These are phyloP conservation scores for Tridacna gigas DNA, from an alignment of 2,888 invertebrate genomes.

Conservation along the genomic window DNA sequence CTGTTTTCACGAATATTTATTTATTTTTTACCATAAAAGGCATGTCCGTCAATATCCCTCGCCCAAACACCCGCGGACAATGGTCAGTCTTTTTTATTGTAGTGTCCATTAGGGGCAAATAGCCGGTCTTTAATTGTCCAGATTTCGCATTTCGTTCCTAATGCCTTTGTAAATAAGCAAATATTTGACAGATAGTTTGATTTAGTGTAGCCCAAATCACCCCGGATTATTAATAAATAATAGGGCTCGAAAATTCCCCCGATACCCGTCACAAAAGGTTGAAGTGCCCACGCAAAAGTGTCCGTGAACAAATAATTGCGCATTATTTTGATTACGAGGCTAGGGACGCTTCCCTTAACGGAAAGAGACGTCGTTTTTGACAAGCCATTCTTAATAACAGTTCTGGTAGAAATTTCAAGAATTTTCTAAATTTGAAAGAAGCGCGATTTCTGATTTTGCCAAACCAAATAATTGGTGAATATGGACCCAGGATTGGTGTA, in stretches of 20 bases:
- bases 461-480: too few species aligned
- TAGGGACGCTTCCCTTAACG: too few species aligned
- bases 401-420: too few species aligned
- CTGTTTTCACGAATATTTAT: not conserved
- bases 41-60: too few species aligned
- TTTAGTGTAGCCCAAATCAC: slow-evolving; percentile 21
- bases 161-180: slow-evolving; percentile 29
- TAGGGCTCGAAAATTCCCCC: not conserved
- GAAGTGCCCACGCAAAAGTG: not conserved
- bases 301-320: not conserved
- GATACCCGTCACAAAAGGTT: not conserved
- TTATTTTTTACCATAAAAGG: too few species aligned
- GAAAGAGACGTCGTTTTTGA: too few species aligned
- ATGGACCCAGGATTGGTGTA: too few species aligned
- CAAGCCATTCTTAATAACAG: too few species aligned
- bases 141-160: slow-evolving; percentile 28
- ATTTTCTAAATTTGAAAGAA: too few species aligned
- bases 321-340: too few species aligned
- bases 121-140: slow-evolving; percentile 17
- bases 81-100: slow-evolving; percentile 4
- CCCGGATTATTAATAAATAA: slow-evolving; percentile 1
- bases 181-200: slow-evolving; percentile 23
- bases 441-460: too few species aligned
- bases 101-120: slow-evolving; percentile 17
- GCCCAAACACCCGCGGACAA: not conserved